These are phyloP conservation scores for Coturnix japonica DNA, from an alignment of 2,113 vertebrate genomes.

Conservation along the genomic window DNA sequence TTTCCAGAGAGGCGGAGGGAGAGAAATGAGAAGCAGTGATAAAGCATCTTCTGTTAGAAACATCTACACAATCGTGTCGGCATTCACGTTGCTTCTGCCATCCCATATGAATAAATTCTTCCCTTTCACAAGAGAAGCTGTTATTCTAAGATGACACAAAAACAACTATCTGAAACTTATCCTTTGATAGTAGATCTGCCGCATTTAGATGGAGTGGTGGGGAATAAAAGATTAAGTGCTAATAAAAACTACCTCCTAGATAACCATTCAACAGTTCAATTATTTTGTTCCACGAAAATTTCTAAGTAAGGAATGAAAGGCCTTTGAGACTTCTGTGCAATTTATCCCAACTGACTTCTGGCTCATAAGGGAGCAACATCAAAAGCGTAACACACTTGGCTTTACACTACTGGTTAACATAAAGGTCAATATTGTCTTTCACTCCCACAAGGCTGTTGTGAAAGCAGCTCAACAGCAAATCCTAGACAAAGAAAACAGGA, in stretches of 20 bases:
- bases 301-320: neutral
- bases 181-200: neutral
- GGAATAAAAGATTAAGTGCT: neutral
- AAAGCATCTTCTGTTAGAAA: neutral
- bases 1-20: neutral
- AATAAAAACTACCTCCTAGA: neutral
- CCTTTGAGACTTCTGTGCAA: neutral
- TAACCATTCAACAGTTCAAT: neutral
- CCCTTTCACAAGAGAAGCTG: neutral
- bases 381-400: neutral
- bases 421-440: constrained; percentile 29
- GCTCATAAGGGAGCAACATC: neutral
- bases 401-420: constrained; percentile 19
- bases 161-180: neutral
- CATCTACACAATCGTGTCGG: neutral
- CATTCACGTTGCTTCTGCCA: neutral
- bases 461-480: constrained; percentile 1
- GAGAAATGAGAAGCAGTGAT: neutral
- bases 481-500: rapidly evolving
- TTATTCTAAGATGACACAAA: neutral
- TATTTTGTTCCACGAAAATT: neutral
- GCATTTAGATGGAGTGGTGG: neutral
- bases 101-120: neutral
- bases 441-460: neutral
- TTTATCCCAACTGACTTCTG: neutral